Evolutionary conservation across 2,797 vertebrate genomes (phyloP), one percentile per base, ranked within the genome.

Genomic region (Schizopygopsis pylzovi): DNA sequence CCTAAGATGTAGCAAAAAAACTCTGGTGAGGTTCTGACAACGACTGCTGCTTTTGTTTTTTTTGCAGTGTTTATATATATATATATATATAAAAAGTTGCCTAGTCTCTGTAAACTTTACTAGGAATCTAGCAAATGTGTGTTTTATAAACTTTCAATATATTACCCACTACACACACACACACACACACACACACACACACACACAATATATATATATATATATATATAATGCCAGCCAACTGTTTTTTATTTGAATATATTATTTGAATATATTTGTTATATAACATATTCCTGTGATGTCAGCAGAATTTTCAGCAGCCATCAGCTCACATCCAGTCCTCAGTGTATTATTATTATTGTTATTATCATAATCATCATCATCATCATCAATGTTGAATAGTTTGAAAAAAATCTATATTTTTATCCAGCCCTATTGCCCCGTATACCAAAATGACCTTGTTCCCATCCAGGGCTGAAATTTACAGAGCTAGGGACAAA

Each of bases 391-490:
- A 61, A 25, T 61, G n/a, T 16, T 65, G 63, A 33, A 65, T 15
- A 65, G 63, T 16, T 65, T 33, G 10, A 63, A 25, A 28, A 63
- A 63, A 28, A 63, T 28, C 12, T 1, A 65, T 65, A 16, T 65
- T 33, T 65, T 65, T 65, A 54, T 1, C 11, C 18, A 15, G 33
- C 33, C 3, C 28, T 54, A 13, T 33, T 47, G 28, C 61, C 68
- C 39, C 18, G 20, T 47, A 6, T 39, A 84, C 45, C 67, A 67
- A 84, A 67, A 41, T 25, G 2, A 63, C 65, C 20, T 83, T 77
- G 22, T 52, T 81, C 43, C 41, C 18, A 81, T 81, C 43, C 3
- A 20, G 61, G 1, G 4, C n/a, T 28, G 63, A 11, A 25, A 18
- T 65, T 65, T 9, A 28, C n/a, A 47, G 37, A 67, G 28, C 11